Evolutionary conservation across 1,140 invertebrate species (phyloP), one percentile per base, ranked within the genome.

Genomic region (Luehdorfia chinensis): DNA sequence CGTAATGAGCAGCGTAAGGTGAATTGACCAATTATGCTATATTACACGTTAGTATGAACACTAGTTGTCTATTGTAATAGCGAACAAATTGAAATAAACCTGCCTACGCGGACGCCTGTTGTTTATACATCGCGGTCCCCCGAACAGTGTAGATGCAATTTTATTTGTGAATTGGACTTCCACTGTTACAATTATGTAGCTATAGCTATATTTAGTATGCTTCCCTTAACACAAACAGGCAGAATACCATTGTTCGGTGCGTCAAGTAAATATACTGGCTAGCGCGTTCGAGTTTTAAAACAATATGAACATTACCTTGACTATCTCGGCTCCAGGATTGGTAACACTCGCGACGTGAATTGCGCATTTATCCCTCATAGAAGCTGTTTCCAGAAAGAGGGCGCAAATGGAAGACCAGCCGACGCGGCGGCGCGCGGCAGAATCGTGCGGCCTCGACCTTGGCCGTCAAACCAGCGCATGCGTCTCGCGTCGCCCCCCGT

Each of bases 361-460:
- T 79, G 75, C 77, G 80, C 74, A 76, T 73, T 66, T 66, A 54
- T 50, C 62, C 66, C 65, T 73, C 47, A 53, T 57, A 61, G 55
- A 66, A 65, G 59, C 53, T 51, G 58, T 72, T 79, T 79, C 59
- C 60, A 76, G 64, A 75, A 74, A 69, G 66, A 72, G 60, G 64
- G 73, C 65, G 70, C 68, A 50, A 60, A 66, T 63, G 67, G 12
- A 11, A 62, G 62, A 75, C 68, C 70, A 64, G 65, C 73, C 71
- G 67, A 69, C 57, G 70, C 76, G 76, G 61, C 75, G 74, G 76
- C 75, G 78, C 76, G 76, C 81, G 77, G 75, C 68, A 58, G 78
- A 83, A 72, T 85, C 75, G 76, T 71, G 61, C 78, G 78, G 72
- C 81, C 76, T 85, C 81, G 81, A 85, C 81, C 81, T 85, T 85